Evolutionary conservation across 2,888 invertebrate species (phyloP).

Genomic region (Stenodema calcarata): DNA sequence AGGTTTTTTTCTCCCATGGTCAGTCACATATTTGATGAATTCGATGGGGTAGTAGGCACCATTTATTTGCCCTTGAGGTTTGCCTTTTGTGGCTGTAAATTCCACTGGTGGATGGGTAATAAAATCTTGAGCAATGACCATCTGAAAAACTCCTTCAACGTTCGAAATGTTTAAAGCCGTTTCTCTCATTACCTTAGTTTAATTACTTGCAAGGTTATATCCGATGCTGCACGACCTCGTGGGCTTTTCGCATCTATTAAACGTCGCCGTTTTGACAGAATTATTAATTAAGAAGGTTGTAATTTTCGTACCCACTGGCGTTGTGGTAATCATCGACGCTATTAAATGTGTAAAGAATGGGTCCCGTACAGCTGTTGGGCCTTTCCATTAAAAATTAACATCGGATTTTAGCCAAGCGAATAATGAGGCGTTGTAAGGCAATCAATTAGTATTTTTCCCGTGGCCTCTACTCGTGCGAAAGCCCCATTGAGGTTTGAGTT

Average conservation of each 20-base stretch:
- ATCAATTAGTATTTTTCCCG: background rate
- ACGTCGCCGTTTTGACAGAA: background rate
- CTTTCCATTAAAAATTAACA: background rate
- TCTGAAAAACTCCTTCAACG: too few species aligned
- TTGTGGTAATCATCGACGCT: background rate
- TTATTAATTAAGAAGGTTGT: background rate
- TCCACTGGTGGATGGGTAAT: too few species aligned
- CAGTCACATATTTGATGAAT: too few species aligned
- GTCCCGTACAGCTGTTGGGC: background rate
- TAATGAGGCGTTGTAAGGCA: background rate
- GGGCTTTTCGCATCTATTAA: background rate
- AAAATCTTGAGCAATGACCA: too few species aligned
- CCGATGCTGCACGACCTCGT: background rate
- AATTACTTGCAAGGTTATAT: background rate
- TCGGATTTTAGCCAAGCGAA: background rate
- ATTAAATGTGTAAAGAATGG: background rate
- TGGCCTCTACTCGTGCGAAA: background rate
- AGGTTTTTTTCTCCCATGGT: too few species aligned
- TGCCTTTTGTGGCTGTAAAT: too few species aligned
- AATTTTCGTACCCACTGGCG: background rate
- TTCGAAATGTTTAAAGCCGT: too few species aligned
- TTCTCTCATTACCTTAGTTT: background rate
- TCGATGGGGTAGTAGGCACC: too few species aligned
- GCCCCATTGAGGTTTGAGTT: background rate
- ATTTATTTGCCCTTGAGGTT: too few species aligned